Percentiles rank a stretch among this genome's conserved stretches.
Evolutionary conservation across 2,888 invertebrate species (phyloP).

Genomic region (Imbricaverruca yamaguchii): DNA sequence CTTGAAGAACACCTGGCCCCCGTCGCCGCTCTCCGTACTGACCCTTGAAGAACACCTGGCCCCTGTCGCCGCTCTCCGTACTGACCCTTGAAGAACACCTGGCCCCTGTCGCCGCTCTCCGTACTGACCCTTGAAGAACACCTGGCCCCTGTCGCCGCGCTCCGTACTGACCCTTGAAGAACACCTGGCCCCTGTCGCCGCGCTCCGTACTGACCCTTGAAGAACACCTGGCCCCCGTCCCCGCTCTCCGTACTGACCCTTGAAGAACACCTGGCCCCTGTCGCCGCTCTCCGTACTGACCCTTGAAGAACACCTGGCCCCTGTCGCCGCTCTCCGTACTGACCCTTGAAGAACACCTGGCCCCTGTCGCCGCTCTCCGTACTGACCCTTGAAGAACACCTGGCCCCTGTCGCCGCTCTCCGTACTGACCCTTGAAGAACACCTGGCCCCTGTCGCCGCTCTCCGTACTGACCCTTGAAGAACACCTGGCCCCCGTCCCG

Average conservation of each 20-base stretch:
- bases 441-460: slow-evolving; percentile 82
- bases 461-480: no score
- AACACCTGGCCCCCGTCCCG: no score
- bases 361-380: slow-evolving; percentile 76
- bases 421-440: slow-evolving; percentile 49
- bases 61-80: slow-evolving; percentile 71
- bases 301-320: slow-evolving; percentile 69
- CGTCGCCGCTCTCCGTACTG: slow-evolving; percentile 63
- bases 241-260: slow-evolving; percentile 54
- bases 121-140: slow-evolving; percentile 53
- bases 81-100: slow-evolving; percentile 59
- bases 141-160: slow-evolving; percentile 77
- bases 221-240: slow-evolving; percentile 78
- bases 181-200: slow-evolving; percentile 78
- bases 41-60: slow-evolving; percentile 64
- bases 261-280: slow-evolving; percentile 76
- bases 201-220: slow-evolving; percentile 53
- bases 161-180: slow-evolving; percentile 53
- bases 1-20: slow-evolving; percentile 72
- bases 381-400: slow-evolving; percentile 56
- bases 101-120: slow-evolving; percentile 77
- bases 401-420: slow-evolving; percentile 81
- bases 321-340: slow-evolving; percentile 66
- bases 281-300: slow-evolving; percentile 60
- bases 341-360: slow-evolving; percentile 60